phyloP scores from a whole-genome alignment of 37 sponge, comb jelly and placozoan species.

The Ephydatia muelleri region DNA sequence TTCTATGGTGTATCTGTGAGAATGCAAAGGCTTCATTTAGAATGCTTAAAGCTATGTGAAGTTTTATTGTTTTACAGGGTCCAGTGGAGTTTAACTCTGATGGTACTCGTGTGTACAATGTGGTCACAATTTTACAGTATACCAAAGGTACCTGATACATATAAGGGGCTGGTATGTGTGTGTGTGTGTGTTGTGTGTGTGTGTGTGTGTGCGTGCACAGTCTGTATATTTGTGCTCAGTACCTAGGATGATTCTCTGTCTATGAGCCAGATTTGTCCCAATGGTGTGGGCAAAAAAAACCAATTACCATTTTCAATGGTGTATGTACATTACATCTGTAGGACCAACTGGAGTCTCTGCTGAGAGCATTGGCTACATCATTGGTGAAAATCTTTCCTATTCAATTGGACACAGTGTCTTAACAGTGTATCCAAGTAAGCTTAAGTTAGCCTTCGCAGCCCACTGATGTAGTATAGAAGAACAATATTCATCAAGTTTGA shows the following conservation, averaged over 20 bases:
- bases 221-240: neutral
- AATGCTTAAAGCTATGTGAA: no score
- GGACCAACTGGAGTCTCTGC: neutral
- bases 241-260: neutral
- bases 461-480: no score
- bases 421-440: neutral
- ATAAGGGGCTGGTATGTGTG: no score
- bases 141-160: neutral
- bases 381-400: neutral
- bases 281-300: neutral
- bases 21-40: no score
- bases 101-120: neutral
- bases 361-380: neutral
- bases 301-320: neutral
- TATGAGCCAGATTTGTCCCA: neutral
- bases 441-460: neutral
- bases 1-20: slow-evolving; percentile 48
- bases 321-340: neutral
- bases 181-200: slow-evolving; percentile 3
- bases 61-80: neutral
- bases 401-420: neutral
- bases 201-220: neutral
- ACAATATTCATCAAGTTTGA: no score
- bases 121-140: slow-evolving; percentile 11
- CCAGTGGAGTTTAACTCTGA: slow-evolving; percentile 5